Evolutionary conservation across 2,888 invertebrate species (phyloP).

Genomic region (Heterodera filipjevi): DNA sequence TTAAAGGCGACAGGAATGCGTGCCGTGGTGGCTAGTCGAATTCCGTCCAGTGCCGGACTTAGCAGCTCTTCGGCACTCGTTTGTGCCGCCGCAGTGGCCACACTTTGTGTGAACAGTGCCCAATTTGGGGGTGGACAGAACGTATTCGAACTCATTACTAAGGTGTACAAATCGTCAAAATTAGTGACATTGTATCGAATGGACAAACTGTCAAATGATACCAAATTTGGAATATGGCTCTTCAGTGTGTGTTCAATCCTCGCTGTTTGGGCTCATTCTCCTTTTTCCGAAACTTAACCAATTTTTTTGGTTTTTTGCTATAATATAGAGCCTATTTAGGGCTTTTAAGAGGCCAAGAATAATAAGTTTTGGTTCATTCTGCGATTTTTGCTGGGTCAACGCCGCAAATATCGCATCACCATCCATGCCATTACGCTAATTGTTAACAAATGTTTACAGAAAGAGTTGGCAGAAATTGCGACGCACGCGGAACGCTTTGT

Average conservation of each 20-base stretch:
- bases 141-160: conserved; percentile 20
- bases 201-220: too few species aligned
- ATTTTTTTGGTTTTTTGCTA: too few species aligned
- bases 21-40: conserved; percentile 69
- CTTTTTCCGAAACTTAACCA: too few species aligned
- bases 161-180: too few species aligned
- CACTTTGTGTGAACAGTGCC: conserved; percentile 69
- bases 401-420: background rate
- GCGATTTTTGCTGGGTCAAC: too few species aligned
- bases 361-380: too few species aligned
- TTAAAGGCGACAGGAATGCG: conserved; percentile 49
- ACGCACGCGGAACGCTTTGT: conserved; percentile 89
- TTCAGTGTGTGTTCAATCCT: too few species aligned
- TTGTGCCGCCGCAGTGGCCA: conserved; percentile 84
- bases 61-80: conserved; percentile 97
- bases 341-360: too few species aligned
- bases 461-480: conserved; percentile 78
- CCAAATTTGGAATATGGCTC: too few species aligned
- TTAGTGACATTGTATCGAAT: too few species aligned
- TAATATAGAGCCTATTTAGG: too few species aligned
- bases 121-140: background rate
- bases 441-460: conserved; percentile 28
- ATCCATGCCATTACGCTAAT: conserved; percentile 6
- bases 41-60: conserved; percentile 90
- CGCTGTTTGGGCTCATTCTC: too few species aligned